Base-by-base conservation (phyloP, 2,888 invertebrate genomes). In the Clostera curtula region DNA sequence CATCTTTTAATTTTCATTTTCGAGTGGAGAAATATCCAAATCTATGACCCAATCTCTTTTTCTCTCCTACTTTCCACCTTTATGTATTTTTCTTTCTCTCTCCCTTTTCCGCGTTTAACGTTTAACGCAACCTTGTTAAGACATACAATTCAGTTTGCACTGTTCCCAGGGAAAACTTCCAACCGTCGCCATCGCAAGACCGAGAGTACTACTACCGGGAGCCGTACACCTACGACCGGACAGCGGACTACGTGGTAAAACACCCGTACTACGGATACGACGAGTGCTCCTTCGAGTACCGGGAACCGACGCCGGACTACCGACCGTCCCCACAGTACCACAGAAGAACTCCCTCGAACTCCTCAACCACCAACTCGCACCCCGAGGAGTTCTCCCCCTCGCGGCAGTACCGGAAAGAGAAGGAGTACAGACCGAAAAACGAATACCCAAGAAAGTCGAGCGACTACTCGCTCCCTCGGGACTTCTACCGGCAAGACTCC, bases 261-360 rank as follows among this genome's bases (percentile, higher is more conserved):
- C 79, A 79, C 11, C 77, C 79, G 0, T 74, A 69, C 39, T 72
- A 63, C 33, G 75, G 71, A 0, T 77, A 79, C 56, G 82, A 82
- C 22, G 79, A 82, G 19, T 68, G 70, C 40, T 63, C 72, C 1
- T 76, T 65, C 44, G 80, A 80, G 2, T 77, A 66, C 27, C 49
- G 76, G 5, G 80, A 80, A 23, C 66, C 77, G 0, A 53, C 75
- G 0, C 66, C 74, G 0, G 80, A 80, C 11, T 79, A 72, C 36
- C 34, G 75, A 28, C 70, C 67, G 1, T 34, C 64, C 2, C 48
- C 60, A 1, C 69, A 65, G 5, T 86, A 77, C 47, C 95, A 95
- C 66, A 87, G 91, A 44, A 86, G 95, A 30, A 93, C 93, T 0
- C 90, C 92, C 0, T 93, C 93, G 0, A 92, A 92, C 54, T 89